Conservation (phyloP, 2,888 invertebrate species). For the Vesta saturnalis region DNA sequence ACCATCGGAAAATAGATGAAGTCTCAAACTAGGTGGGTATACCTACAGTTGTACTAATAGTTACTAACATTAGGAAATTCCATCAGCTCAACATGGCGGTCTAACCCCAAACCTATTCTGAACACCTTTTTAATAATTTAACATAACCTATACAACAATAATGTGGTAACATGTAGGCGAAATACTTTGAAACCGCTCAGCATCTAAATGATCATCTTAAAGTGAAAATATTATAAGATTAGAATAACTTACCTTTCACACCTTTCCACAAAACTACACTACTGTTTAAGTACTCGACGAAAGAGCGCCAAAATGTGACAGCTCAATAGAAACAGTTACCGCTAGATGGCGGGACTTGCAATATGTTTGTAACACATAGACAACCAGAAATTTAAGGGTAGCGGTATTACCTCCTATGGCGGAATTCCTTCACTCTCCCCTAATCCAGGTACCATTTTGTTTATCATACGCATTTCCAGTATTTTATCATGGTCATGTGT, state of each 20-base stretch:
- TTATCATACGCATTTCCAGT: too few species aligned
- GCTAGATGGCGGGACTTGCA: neutral
- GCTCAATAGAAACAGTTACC: too few species aligned
- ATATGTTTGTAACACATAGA: neutral
- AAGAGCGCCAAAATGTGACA: neutral
- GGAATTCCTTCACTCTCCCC: neutral
- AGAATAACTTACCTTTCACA: neutral
- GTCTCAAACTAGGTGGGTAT: too few species aligned
- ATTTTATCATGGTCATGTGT: too few species aligned
- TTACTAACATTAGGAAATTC: neutral
- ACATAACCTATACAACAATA: neutral
- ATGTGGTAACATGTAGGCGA: neutral
- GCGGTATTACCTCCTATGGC: neutral
- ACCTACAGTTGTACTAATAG: too few species aligned
- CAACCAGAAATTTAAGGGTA: neutral
- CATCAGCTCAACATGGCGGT: neutral
- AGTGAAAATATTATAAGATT: too few species aligned
- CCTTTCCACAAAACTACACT: neutral
- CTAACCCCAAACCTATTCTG: neutral
- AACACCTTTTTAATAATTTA: neutral
- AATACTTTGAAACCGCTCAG: neutral
- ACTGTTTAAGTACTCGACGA: neutral
- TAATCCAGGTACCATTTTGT: too few species aligned
- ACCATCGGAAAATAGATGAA: too few species aligned
- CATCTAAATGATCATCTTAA: too few species aligned